Percentiles rank a stretch among this genome's conserved stretches.
phyloP scores from a whole-genome alignment of 2,888 invertebrate genomes.

The Eucriotettix oculatus region DNA sequence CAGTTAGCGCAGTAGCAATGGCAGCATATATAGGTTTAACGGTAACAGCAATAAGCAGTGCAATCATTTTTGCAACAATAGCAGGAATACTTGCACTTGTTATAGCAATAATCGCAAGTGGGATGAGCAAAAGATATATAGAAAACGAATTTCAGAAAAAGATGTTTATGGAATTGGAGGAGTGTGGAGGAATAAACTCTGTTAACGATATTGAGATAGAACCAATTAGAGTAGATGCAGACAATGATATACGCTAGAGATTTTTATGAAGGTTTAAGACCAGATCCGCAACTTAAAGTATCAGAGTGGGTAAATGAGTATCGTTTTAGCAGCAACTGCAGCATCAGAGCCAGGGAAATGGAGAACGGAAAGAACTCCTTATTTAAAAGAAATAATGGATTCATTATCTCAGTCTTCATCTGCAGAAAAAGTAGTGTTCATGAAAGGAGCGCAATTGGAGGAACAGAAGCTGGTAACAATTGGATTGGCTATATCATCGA shows the following conservation, averaged over 20 bases:
- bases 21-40: neutral
- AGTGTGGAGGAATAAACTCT: conserved; percentile 3
- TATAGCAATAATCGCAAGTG: neutral
- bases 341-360: neutral
- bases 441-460: neutral
- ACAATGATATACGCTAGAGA: neutral
- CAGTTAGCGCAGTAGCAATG: neutral
- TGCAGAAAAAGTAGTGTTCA: neutral
- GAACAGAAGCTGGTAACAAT: neutral
- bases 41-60: neutral
- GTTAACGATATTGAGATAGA: neutral
- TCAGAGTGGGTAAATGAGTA: neutral
- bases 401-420: neutral
- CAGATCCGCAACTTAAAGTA: neutral
- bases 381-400: neutral
- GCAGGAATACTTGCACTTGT: neutral
- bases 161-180: conserved; percentile 4
- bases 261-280: neutral
- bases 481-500: neutral
- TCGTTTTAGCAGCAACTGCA: neutral
- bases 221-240: neutral
- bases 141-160: conserved; percentile 4
- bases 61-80: conserved; percentile 1
- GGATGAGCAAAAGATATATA: conserved; percentile 1
- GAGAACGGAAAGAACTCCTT: conserved; percentile 1